Base-by-base conservation (phyloP, 2,888 invertebrate species). In the Scaptomyza tumidula region DNA sequence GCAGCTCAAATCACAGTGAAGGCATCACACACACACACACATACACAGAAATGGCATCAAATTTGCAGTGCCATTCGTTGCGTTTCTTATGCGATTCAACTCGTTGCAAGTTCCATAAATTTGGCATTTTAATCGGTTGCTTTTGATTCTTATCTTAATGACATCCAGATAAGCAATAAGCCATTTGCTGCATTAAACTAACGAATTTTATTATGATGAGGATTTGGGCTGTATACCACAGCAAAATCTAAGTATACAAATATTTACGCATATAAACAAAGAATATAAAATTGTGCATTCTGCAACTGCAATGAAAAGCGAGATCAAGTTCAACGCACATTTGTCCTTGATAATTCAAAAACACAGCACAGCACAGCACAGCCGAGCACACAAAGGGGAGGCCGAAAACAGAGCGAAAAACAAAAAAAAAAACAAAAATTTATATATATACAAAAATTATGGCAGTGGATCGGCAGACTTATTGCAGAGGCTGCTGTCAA, bases 401-500 rank as follows among this genome's bases (percentile, higher is more conserved):
- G 78, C 88, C 72, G 37, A 83, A 84, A 83, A 79, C 31, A 87
- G 67, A 46, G 52, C 63, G 62, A 64, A 71, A 64, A 63, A 71
- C 53, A 68, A 65, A 64, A 71, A 68, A 65, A 64, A 71, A 65
- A 4, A 19, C 19, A 19, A 19, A 19, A 19, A 19, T 19, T 19
- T 19, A 19, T 19, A 41, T 10, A 68, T 85, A 87, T 77, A 86
- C 83, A 89, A 86, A 86, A 86, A 86, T 86, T 86, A 86, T 86
- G 85, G 89, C 89, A 86, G 83, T 86, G 85, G 88, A 89, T 89
- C 85, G 89, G 73, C 79, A 81, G 85, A 87, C 86, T 83, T 88
- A 88, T 86, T 83, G 88, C 82, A 58, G 48, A 60, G 49, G 44
- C 73, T 65, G 63, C 73, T 65, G 63, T 39, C 63, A 66, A 27